A percentile compares a stretch with the other conserved stretches of the same genome.
Conservation (phyloP, 92 coral and sea anemone genomes). For the Siderastrea siderea region DNA sequence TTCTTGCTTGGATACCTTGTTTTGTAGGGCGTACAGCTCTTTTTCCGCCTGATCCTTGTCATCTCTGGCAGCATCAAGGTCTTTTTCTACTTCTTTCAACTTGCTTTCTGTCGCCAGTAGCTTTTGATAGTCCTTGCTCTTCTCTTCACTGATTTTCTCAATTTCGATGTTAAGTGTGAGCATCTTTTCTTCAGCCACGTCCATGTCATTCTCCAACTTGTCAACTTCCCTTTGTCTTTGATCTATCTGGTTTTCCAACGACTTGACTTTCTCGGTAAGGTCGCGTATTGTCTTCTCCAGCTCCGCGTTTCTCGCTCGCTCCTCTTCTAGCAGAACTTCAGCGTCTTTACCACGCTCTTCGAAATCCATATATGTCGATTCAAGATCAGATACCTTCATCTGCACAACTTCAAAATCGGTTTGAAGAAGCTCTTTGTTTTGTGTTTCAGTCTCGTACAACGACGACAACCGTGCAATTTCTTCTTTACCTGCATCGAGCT, state of each 20-base stretch:
- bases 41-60: slow-evolving; percentile 93
- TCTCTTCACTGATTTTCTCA: slow-evolving; percentile 89
- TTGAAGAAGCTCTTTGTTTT: slow-evolving; percentile 76
- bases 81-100: slow-evolving; percentile 89
- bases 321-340: slow-evolving; percentile 72
- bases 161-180: slow-evolving; percentile 89
- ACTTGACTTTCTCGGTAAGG: slow-evolving; percentile 56
- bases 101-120: slow-evolving; percentile 86
- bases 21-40: slow-evolving; percentile 82
- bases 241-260: slow-evolving; percentile 60
- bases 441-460: slow-evolving; percentile 73
- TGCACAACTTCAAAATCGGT: slow-evolving; percentile 82
- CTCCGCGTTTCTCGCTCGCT: slow-evolving; percentile 76
- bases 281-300: slow-evolving; percentile 80
- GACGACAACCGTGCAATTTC: slow-evolving; percentile 81
- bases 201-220: slow-evolving; percentile 92
- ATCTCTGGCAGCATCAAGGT: slow-evolving; percentile 80
- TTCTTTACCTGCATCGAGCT: slow-evolving; percentile 80
- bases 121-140: slow-evolving; percentile 86
- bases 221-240: slow-evolving; percentile 82
- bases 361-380: slow-evolving; percentile 83
- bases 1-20: slow-evolving; percentile 89
- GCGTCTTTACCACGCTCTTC: slow-evolving; percentile 79
- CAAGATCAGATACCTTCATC: slow-evolving; percentile 82
- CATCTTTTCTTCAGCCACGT: slow-evolving; percentile 94